Base-by-base conservation (phyloP, 1,140 invertebrate species). In the Diplogasteroides magnus region DNA sequence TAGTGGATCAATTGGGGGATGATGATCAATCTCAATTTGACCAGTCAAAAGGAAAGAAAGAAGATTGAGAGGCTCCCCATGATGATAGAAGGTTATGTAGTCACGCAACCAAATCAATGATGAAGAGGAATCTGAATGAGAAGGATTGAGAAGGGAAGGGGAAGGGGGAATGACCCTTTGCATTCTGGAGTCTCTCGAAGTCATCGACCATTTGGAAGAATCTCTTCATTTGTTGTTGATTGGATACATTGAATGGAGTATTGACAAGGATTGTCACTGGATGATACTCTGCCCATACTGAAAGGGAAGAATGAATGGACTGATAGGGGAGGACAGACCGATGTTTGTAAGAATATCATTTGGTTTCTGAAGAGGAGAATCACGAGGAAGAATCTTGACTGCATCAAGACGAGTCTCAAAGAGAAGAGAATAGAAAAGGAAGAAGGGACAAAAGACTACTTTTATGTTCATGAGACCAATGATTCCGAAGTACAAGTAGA, bases 251-350 rank as follows among this genome's bases (percentile, higher is more conserved):
- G 14, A 83, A 70, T 15, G 77, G 74, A 11, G 57, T 57, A 56
- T 81, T 79, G 0, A 81, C 69, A 19, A 82, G 56, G 26, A 81
- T 74, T 0, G 81, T 82, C 15, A 83, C 81, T 26, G 79, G 74
- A 28, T 79, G 78, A 60, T 81, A 81, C 55, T 81, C 76, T 19
- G 68, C 59, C 79, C 81, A 81, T 31, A 81, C 79, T 73, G 67
- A 31, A 79, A 66, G 31, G 56, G 37, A n/a, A 15, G 25, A 27
- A 59, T 66, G 25, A 64, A 27, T 23, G 64, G n/a, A 6, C 31
- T n/a, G 2, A 14, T 48, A 11, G 37, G 14, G 26, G 6, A 48
- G 37, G 19, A 48, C 74, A n/a, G 31, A 80, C 76, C 73, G 23
- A 72, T 68, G 55, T 77, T 68, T 3, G 74, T 68, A 15, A 82